A percentile compares a stretch with the other conserved stretches of the same genome.
Evolutionary conservation across 92 coral and sea anemone genomes (phyloP).

Genomic region (Chrysogorgia sp.): DNA sequence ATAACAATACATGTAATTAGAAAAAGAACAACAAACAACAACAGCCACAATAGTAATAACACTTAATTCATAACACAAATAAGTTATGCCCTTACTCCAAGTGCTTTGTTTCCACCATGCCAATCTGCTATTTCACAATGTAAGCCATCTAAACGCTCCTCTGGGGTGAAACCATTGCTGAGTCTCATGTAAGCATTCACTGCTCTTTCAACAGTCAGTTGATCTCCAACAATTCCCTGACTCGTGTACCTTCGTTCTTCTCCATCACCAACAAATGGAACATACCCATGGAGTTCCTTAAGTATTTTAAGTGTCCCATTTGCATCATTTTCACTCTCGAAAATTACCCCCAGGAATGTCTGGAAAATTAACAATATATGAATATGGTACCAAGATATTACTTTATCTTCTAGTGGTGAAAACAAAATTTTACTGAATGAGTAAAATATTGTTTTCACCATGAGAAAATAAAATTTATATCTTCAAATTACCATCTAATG

Average conservation of each 20-base stretch:
- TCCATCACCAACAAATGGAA: constrained; percentile 69
- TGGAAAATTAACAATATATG: constrained; percentile 34
- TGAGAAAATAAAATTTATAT: too few species aligned
- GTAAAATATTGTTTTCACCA: too few species aligned
- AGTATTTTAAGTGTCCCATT: constrained; percentile 65
- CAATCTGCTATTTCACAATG: constrained; percentile 56
- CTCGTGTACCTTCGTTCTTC: constrained; percentile 54
- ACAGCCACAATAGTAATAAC: not conserved
- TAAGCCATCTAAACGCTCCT: constrained; percentile 49
- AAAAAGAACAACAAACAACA: not conserved
- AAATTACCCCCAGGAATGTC: constrained; percentile 75
- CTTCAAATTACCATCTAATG: too few species aligned
- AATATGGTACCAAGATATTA: not conserved
- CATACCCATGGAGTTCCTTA: constrained; percentile 60
- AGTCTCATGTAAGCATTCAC: constrained; percentile 63
- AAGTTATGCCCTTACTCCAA: too few species aligned
- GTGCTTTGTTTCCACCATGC: too few species aligned
- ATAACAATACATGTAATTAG: not conserved
- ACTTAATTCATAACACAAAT: too few species aligned
- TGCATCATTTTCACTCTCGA: constrained; percentile 71
- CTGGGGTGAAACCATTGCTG: constrained; percentile 57
- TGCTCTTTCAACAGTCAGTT: too few species aligned
- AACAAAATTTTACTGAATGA: too few species aligned
- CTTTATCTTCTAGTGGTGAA: not conserved
- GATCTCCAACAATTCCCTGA: constrained; percentile 70